A percentile compares a stretch with the other conserved stretches of the same genome.
Evolutionary conservation across 1,140 invertebrate species (phyloP).

Genomic region (Macrobrachium rosenbergii): DNA sequence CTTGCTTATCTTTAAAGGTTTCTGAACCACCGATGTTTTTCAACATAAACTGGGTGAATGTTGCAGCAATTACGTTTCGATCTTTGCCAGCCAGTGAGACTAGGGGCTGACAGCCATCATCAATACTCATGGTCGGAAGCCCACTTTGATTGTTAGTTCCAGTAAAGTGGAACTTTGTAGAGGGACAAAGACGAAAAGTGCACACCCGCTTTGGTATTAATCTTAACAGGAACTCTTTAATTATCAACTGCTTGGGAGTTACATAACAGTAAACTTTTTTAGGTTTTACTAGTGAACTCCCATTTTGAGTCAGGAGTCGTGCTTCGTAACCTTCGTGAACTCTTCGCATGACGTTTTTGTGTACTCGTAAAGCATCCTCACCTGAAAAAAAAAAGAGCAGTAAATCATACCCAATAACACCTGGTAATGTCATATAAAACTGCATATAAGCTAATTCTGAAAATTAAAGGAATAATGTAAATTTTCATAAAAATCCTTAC

Average conservation of each 20-base stretch:
- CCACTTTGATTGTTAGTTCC: slow-evolving; percentile 69
- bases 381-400: slow-evolving; percentile 72
- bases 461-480: not conserved
- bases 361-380: slow-evolving; percentile 84
- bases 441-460: not conserved
- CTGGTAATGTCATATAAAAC: not conserved
- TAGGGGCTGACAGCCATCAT: slow-evolving; percentile 90
- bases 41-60: slow-evolving; percentile 92
- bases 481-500: too few species aligned
- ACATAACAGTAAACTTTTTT: slow-evolving; percentile 91
- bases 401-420: slow-evolving; percentile 36
- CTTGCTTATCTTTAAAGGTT: slow-evolving; percentile 95
- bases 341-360: slow-evolving; percentile 80
- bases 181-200: slow-evolving; percentile 93
- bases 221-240: slow-evolving; percentile 93
- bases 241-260: slow-evolving; percentile 87
- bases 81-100: slow-evolving; percentile 86
- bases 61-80: slow-evolving; percentile 90
- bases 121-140: slow-evolving; percentile 81
- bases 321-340: slow-evolving; percentile 82
- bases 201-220: slow-evolving; percentile 92
- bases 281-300: slow-evolving; percentile 79
- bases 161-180: slow-evolving; percentile 54
- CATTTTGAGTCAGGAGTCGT: slow-evolving; percentile 86
- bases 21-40: slow-evolving; percentile 96